These are phyloP conservation scores for Melanotaenia duboulayi DNA, from an alignment of 2,113 vertebrate species.

Conservation along the genomic window DNA sequence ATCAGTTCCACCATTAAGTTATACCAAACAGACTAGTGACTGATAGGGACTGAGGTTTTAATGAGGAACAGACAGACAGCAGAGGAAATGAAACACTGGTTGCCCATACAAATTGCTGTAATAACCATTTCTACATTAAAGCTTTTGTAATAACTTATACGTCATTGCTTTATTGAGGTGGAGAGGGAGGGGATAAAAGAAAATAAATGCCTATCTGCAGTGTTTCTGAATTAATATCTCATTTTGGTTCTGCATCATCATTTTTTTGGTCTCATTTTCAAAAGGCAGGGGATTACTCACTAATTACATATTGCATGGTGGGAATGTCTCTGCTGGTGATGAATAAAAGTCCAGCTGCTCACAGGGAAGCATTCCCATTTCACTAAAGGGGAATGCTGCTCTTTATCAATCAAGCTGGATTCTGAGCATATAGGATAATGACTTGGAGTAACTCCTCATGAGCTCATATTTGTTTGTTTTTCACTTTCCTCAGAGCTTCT, in stretches of 20 bases:
- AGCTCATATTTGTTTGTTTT: conserved; percentile 56
- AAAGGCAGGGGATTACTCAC: conserved; percentile 81
- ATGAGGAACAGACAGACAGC: conserved; percentile 78
- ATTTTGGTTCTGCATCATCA: conserved; percentile 80
- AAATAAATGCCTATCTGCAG: conserved; percentile 76
- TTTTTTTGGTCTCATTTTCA: conserved; percentile 81
- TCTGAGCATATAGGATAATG: conserved; percentile 48
- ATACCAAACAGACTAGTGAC: conserved; percentile 71
- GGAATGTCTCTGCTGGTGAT: conserved; percentile 68
- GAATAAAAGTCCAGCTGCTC: conserved; percentile 70
- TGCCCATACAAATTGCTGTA: conserved; percentile 78
- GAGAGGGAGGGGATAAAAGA: conserved; percentile 34
- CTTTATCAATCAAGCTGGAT: conserved; percentile 52
- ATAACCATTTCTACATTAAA: conserved; percentile 82
- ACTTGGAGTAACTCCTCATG: conserved; percentile 37
- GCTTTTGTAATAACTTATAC: conserved; percentile 77
- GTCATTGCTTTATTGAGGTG: conserved; percentile 72
- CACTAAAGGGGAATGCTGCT: conserved; percentile 24
- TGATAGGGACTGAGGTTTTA: conserved; percentile 74
- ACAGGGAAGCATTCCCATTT: conserved; percentile 60
- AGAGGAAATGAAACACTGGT: conserved; percentile 75
- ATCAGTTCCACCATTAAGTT: conserved; percentile 44
- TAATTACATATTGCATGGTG: conserved; percentile 79
- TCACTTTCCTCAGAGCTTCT: conserved; percentile 19
- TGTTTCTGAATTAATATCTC: conserved; percentile 82